Base-by-base conservation (phyloP, 2,888 invertebrate species). In the Hyppa rectilinea region DNA sequence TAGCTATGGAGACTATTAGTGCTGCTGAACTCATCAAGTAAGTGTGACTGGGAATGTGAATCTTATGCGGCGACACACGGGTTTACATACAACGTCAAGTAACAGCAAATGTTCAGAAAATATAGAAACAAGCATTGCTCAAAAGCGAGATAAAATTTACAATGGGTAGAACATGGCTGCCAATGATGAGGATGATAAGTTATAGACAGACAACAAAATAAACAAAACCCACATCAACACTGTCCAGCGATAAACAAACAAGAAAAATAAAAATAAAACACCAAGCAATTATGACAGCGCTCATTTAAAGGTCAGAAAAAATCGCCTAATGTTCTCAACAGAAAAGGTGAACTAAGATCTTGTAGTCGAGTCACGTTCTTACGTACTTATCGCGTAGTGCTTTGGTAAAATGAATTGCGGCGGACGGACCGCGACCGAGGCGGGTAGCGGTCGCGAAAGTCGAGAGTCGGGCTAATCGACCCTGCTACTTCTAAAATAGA, bases 321-420 rank as follows among this genome's bases (percentile, higher is more conserved):
- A 69, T 56, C 64, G 14, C 20, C 71, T 75, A 84, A 85, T 80
- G 73, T 78, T 79, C 73, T 40, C 69, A 62, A 31, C 52, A 55
- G 59, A 76, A 85, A 87, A 89, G 85, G 87, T 87, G 81, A 86
- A 83, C 80, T 78, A 55, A 67, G 83, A 87, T 91, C 87, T 75
- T 47, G 80, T 65, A 93, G 85, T 90, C 89, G 43, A 78, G 88
- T 90, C 94, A 92, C 92, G 92, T 92, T 78, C 71, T 64, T 38
- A 75, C 80, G 86, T 91, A 92, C 92, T 94, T 93, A 93, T 92
- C 89, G 88, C 85, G 87, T 88, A 88, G 89, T 86, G 85, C 88
- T 91, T 88, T 88, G 85, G 88, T 88, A 88, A 90, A 93, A 93
- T 92, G 90, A 92, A 92, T 93, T 90, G 91, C 89, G 87, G 91